A percentile compares a stretch with the other conserved stretches of the same genome.
Conservation (phyloP, 2,888 invertebrate genomes). For the Leistus spinibarbis region DNA sequence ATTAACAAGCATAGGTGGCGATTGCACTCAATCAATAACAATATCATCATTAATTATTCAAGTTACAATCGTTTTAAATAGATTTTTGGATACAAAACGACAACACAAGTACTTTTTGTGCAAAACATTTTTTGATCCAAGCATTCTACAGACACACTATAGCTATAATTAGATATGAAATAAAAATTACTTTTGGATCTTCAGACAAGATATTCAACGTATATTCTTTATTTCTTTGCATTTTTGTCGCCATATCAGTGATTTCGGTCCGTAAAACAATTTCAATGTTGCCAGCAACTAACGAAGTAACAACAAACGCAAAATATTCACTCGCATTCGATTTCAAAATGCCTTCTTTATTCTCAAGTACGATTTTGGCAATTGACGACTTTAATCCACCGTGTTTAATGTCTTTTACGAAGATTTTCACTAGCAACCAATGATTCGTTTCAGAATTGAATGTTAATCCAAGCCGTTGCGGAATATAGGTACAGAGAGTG, state of each 20-base stretch:
- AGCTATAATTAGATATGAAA: no score
- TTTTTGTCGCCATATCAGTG: slow-evolving; percentile 16
- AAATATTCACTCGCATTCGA: slow-evolving; percentile 12
- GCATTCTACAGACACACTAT: no score
- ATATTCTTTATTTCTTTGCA: slow-evolving; percentile 6
- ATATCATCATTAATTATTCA: no score
- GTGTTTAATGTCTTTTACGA: background rate
- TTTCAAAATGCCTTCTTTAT: slow-evolving; percentile 16
- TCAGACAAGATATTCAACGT: slow-evolving; percentile 10
- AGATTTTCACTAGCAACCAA: slow-evolving; percentile 20
- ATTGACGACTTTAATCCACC: background rate
- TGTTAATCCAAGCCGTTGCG: background rate
- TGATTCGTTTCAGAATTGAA: slow-evolving; percentile 13
- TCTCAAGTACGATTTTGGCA: background rate
- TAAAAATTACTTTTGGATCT: slow-evolving; percentile 8
- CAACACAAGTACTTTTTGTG: no score
- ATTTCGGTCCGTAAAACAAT: slow-evolving; percentile 15
- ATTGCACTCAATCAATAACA: background rate
- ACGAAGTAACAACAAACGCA: slow-evolving; percentile 1
- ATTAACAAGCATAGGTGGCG: background rate
- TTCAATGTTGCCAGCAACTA: slow-evolving; percentile 1
- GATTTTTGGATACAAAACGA: no score
- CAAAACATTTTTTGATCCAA: no score
- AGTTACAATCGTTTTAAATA: no score
- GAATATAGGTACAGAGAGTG: slow-evolving; percentile 2